Base-by-base conservation (phyloP, 2,797 vertebrate species). In the Sciaenops ocellatus region DNA sequence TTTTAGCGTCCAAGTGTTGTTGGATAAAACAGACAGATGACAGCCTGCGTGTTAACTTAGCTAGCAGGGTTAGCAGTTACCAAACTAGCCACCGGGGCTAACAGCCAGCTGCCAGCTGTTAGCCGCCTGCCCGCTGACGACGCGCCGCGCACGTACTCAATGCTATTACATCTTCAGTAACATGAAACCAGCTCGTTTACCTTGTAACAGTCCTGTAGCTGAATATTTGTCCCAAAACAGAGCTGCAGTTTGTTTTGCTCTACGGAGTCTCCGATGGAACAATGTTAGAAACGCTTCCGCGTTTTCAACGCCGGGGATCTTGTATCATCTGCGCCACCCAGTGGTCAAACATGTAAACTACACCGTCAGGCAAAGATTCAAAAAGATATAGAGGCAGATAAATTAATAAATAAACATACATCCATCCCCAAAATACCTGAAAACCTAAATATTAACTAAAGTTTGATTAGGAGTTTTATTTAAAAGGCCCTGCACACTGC, bases 251-350 rank as follows among this genome's bases (percentile, higher is more conserved):
- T 38, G 34, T 38, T 38, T 56, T 55, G 30, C 22, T 42, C 78
- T 92, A 94, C 92, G 90, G 92, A 28, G 46, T 15, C 76, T 44
- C 77, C 0, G n/a, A 22, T 26, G 76, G 85, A 54, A 80, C 88
- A 91, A 80, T 38, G 15, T 69, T 75, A 16, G 7, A 0, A 38
- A 4, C 42, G 77, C 75, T 84, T 87, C 70, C 87, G 91, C 83
- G 84, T 91, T 84, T 76, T 38, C 74, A 26, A 5, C 3, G 0
- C 1, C 22, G 10, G 10, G 3, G 1, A 55, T 57, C 9, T 4
- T 4, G 24, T 3, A 1, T 60, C 70, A 18, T 15, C 3, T 18
- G 0, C 61, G 79, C 74, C 90, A 85, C 15, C 89, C 22, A 81
- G 85, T 51, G 92, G 76, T 11, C 13, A 24, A 13, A 63, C 0